Conservation (phyloP, 2,113 vertebrate species). For the Dendropsophus ebraccatus region DNA sequence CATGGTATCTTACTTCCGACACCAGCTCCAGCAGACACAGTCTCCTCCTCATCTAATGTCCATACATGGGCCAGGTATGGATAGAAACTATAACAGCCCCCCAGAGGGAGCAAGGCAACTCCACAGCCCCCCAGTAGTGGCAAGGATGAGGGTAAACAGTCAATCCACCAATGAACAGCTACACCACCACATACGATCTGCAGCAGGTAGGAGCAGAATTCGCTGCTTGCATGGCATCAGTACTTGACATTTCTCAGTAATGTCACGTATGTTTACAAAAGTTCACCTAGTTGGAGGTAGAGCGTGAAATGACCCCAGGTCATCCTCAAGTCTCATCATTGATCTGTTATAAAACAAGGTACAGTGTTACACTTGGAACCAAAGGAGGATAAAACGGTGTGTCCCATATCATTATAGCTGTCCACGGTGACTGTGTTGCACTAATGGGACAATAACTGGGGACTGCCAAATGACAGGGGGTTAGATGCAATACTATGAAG, state of each 20-base stretch:
- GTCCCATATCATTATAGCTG: background rate
- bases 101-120: slow-evolving; percentile 63
- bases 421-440: background rate
- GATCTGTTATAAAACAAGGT: background rate
- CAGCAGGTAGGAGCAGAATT: slow-evolving; percentile 56
- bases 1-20: slow-evolving; percentile 65
- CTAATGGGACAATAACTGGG: background rate
- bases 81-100: slow-evolving; percentile 52
- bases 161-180: slow-evolving; percentile 29
- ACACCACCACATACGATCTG: slow-evolving; percentile 38
- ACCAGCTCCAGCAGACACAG: slow-evolving; percentile 67
- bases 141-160: slow-evolving; percentile 55
- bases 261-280: background rate
- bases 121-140: slow-evolving; percentile 58
- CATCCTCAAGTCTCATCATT: background rate
- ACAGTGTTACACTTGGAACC: background rate
- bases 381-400: background rate
- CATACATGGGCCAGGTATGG: slow-evolving; percentile 67
- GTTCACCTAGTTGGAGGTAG: background rate
- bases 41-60: slow-evolving; percentile 68
- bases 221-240: background rate
- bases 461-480: background rate
- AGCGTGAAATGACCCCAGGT: background rate
- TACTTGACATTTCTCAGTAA: background rate
- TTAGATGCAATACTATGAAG: background rate